These are phyloP conservation scores for Hymenopus coronatus DNA, from an alignment of 2,888 invertebrate genomes.

Conservation along the genomic window DNA sequence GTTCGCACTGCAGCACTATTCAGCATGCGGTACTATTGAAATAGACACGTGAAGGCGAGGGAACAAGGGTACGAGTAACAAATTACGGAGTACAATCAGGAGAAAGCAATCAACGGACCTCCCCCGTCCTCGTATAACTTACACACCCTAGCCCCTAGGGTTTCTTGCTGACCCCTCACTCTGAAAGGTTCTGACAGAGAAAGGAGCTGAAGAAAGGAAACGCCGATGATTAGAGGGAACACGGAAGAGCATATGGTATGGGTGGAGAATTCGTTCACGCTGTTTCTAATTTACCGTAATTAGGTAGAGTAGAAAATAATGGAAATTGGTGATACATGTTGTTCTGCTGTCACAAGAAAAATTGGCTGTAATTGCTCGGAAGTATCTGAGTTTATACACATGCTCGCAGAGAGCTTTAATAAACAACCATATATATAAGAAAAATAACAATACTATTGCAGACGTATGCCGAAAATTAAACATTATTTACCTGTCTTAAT, in stretches of 20 bases:
- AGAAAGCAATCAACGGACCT: slow-evolving; percentile 22
- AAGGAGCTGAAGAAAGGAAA: not conserved
- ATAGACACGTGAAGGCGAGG: not conserved
- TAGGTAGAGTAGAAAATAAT: not conserved
- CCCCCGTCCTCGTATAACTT: slow-evolving; percentile 8
- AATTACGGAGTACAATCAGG: slow-evolving; percentile 23
- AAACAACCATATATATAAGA: too few relatives aligned
- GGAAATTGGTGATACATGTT: not conserved
- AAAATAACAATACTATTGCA: too few relatives aligned
- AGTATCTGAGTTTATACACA: not conserved
- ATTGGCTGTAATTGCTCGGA: not conserved
- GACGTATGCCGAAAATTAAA: too few relatives aligned
- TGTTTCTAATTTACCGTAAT: not conserved
- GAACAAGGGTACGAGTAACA: not conserved
- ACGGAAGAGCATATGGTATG: not conserved
- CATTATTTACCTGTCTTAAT: too few relatives aligned
- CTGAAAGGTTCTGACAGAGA: not conserved
- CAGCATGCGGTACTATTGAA: not conserved
- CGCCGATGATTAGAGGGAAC: not conserved
- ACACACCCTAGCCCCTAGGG: slow-evolving; percentile 1
- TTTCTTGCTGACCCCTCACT: slow-evolving; percentile 5
- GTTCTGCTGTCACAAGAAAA: not conserved
- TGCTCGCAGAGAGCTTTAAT: too few relatives aligned
- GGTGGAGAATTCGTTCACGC: not conserved
- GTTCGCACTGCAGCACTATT: not conserved